phyloP scores from a whole-genome alignment of 2,113 vertebrate species.

The Corythoichthys intestinalis region DNA sequence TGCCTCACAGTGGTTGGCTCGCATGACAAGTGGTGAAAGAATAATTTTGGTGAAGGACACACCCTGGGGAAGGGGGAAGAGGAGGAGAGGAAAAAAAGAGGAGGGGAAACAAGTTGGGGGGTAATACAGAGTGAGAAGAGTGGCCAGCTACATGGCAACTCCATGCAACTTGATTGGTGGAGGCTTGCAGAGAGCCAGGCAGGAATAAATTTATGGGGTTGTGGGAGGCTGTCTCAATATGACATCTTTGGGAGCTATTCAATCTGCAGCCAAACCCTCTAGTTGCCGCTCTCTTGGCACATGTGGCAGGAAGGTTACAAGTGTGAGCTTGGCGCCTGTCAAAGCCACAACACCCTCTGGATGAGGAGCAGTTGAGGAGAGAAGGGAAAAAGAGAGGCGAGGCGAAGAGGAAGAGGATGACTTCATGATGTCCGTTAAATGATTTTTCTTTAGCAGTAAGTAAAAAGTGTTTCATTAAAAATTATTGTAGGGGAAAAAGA shows the following conservation, averaged over 20 bases:
- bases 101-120: slow-evolving; percentile 7
- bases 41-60: slow-evolving; percentile 45
- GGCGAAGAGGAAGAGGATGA: slow-evolving; percentile 1
- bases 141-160: slow-evolving; percentile 40
- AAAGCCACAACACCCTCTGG: slow-evolving; percentile 48
- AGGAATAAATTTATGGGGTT: slow-evolving; percentile 58
- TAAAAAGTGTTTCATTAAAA: too few relatives aligned
- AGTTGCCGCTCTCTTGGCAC: slow-evolving; percentile 62
- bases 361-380: slow-evolving; percentile 19
- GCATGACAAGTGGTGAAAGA: slow-evolving; percentile 34
- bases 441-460: too few relatives aligned
- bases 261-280: slow-evolving; percentile 67
- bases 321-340: slow-evolving; percentile 69
- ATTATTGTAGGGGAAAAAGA: too few relatives aligned
- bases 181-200: slow-evolving; percentile 57
- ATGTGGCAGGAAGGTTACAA: slow-evolving; percentile 66
- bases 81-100: slow-evolving; percentile 6
- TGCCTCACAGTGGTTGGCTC: slow-evolving; percentile 49
- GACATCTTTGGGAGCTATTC: slow-evolving; percentile 70
- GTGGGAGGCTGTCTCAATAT: slow-evolving; percentile 64
- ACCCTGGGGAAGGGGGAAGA: slow-evolving; percentile 33
- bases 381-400: slow-evolving; percentile 1
- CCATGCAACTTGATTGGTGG: slow-evolving; percentile 50
- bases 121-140: slow-evolving; percentile 12
- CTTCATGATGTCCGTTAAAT: too few relatives aligned